phyloP scores from a whole-genome alignment of 2,113 vertebrate species.

The Fregata magnificens region DNA sequence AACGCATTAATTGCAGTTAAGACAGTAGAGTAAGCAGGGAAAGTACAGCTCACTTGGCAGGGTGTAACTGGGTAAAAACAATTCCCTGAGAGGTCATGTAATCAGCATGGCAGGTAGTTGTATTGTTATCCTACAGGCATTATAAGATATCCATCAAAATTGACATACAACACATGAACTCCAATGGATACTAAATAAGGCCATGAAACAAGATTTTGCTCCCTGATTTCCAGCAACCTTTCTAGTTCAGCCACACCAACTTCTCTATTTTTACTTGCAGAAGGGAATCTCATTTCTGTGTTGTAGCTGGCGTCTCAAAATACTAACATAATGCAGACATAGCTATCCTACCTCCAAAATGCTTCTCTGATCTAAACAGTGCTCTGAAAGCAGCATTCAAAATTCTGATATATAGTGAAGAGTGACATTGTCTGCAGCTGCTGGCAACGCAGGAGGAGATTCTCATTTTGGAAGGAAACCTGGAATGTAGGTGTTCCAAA shows the following conservation, averaged over 20 bases:
- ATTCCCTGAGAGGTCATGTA: neutral
- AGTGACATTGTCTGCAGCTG: neutral
- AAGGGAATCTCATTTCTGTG: neutral
- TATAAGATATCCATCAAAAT: neutral
- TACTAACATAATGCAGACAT: neutral
- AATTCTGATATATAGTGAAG: neutral
- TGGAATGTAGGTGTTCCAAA: neutral
- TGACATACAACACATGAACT: neutral
- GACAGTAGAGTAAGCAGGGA: neutral
- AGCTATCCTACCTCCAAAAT: neutral
- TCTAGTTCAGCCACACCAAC: neutral
- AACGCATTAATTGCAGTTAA: neutral
- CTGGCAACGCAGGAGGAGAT: neutral
- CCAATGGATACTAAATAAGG: neutral
- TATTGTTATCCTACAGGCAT: neutral
- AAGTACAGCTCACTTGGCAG: neutral
- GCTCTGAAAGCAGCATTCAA: neutral
- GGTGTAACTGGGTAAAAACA: neutral
- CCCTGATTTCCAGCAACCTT: neutral
- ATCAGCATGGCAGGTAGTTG: neutral
- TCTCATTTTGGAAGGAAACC: neutral
- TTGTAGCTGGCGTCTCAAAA: neutral
- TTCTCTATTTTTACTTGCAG: neutral
- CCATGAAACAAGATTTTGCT: neutral
- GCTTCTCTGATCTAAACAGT: neutral